A percentile compares a stretch with the other conserved stretches of the same genome.
Evolutionary conservation across 1,140 invertebrate genomes (phyloP).

Genomic region (Habropoda laboriosa): DNA sequence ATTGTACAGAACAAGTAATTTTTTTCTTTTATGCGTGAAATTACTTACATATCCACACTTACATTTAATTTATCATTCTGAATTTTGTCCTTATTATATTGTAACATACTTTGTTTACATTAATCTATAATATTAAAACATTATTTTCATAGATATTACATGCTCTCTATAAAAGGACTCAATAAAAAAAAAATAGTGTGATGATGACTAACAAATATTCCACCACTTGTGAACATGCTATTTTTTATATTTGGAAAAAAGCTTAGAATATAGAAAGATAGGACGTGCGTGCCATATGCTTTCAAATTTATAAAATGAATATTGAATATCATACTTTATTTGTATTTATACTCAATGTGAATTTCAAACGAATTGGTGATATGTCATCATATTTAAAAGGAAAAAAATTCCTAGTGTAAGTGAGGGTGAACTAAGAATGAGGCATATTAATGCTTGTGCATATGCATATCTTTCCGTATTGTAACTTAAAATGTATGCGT

Average conservation of each 20-base stretch:
- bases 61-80: slow-evolving; percentile 45
- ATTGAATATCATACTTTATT: slow-evolving; percentile 56
- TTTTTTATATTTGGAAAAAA: slow-evolving; percentile 76
- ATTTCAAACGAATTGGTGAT: slow-evolving; percentile 54
- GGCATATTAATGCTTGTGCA: slow-evolving; percentile 67
- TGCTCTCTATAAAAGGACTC: slow-evolving; percentile 53
- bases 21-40: slow-evolving; percentile 34
- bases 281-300: slow-evolving; percentile 73
- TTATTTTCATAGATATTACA: slow-evolving; percentile 49
- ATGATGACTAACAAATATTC: slow-evolving; percentile 69
- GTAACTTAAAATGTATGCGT: too few species aligned
- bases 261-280: slow-evolving; percentile 61
- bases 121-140: slow-evolving; percentile 24
- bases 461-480: too few species aligned
- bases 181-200: slow-evolving; percentile 49
- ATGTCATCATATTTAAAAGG: slow-evolving; percentile 49
- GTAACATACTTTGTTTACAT: slow-evolving; percentile 45
- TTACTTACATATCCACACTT: slow-evolving; percentile 48
- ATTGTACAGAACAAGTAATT: slow-evolving; percentile 51
- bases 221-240: slow-evolving; percentile 71
- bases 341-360: slow-evolving; percentile 50
- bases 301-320: slow-evolving; percentile 59
- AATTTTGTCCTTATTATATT: slow-evolving; percentile 25
- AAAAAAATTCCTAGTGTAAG: slow-evolving; percentile 46
- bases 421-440: slow-evolving; percentile 51